Percentiles rank a stretch among this genome's conserved stretches.
Conservation (phyloP, 2,113 vertebrate genomes). For the Poeciliopsis retropinna region DNA sequence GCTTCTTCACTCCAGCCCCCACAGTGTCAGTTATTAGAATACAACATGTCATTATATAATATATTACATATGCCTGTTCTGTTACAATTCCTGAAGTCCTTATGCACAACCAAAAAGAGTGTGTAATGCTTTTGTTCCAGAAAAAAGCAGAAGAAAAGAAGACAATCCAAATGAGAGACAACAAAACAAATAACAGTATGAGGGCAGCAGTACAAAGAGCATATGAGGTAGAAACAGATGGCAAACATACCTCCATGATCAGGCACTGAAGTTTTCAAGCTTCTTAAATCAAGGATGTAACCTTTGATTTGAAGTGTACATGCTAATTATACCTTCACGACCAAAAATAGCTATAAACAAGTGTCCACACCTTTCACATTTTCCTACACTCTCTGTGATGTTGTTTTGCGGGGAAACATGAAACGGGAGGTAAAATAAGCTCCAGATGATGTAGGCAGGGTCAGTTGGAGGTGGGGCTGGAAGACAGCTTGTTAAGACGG, state of each 20-base stretch:
- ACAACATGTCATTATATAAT: slow-evolving; percentile 76
- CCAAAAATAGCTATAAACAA: neutral
- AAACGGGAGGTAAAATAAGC: slow-evolving; percentile 32
- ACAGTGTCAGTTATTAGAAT: slow-evolving; percentile 74
- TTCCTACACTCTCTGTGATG: neutral
- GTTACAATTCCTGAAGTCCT: slow-evolving; percentile 62
- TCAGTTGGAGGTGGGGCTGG: slow-evolving; percentile 25
- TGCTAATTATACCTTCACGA: neutral
- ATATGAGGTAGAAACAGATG: slow-evolving; percentile 8
- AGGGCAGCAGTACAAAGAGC: slow-evolving; percentile 25
- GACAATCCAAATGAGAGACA: slow-evolving; percentile 23
- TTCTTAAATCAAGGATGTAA: neutral
- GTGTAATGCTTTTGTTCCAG: slow-evolving; percentile 2
- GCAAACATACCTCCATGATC: neutral
- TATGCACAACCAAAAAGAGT: slow-evolving; percentile 37
- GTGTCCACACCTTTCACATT: neutral
- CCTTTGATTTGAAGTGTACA: neutral
- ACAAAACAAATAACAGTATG: slow-evolving; percentile 44
- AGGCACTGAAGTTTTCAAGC: neutral
- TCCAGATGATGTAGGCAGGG: slow-evolving; percentile 13
- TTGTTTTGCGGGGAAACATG: slow-evolving; percentile 42
- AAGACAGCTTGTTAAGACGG: slow-evolving; percentile 46
- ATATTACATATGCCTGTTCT: slow-evolving; percentile 69
- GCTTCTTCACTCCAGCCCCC: slow-evolving; percentile 68
- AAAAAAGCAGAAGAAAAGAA: slow-evolving; percentile 32